phyloP scores from a whole-genome alignment of 2,797 vertebrate species.

The Schizothorax lantsangensis region DNA sequence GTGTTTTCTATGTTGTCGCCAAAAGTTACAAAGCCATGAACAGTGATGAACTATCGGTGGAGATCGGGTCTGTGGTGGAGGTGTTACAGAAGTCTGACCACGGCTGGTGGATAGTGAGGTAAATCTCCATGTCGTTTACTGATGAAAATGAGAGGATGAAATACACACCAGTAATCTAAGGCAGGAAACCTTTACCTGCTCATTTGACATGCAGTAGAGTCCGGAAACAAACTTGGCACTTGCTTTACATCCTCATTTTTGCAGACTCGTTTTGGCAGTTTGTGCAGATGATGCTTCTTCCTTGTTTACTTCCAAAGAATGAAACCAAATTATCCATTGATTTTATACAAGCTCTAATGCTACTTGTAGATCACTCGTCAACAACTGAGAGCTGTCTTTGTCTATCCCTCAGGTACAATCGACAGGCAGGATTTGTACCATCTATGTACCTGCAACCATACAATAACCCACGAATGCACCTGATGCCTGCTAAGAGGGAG shows the following conservation, averaged over 20 bases:
- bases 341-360: neutral
- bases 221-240: neutral
- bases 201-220: neutral
- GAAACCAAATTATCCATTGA: neutral
- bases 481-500: conserved; percentile 46
- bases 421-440: conserved; percentile 82
- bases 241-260: neutral
- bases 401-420: conserved; percentile 74
- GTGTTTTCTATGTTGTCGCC: conserved; percentile 73
- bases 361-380: neutral
- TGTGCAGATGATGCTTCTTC: neutral
- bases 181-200: neutral
- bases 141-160: neutral
- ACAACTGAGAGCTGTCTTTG: neutral
- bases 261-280: neutral
- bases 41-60: conserved; percentile 82
- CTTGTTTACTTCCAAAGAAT: neutral
- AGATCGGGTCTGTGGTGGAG: conserved; percentile 76
- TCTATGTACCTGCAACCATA: conserved; percentile 83
- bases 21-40: conserved; percentile 78
- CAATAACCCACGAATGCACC: conserved; percentile 72
- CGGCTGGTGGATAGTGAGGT: conserved; percentile 96
- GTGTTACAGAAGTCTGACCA: conserved; percentile 81
- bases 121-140: conserved; percentile 18
- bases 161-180: neutral